A percentile compares a stretch with the other conserved stretches of the same genome.
phyloP scores from a whole-genome alignment of 2,113 vertebrate genomes.

The Hipposideros armiger region DNA sequence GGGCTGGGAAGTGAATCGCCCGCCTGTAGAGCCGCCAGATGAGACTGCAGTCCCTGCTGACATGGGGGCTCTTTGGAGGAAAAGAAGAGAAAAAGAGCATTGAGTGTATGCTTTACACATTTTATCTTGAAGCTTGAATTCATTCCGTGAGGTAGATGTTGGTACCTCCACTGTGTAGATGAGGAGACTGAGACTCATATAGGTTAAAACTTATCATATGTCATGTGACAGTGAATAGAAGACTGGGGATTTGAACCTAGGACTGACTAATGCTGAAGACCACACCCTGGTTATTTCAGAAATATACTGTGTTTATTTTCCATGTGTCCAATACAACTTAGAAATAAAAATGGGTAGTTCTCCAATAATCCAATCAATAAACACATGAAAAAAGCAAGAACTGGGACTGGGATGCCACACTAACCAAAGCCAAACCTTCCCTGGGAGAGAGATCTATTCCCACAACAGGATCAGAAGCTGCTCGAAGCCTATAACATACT shows the following conservation, averaged over 20 bases:
- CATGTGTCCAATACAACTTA: neutral
- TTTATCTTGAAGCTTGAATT: neutral
- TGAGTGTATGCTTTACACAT: neutral
- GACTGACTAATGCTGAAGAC: neutral
- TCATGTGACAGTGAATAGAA: neutral
- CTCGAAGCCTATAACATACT: neutral
- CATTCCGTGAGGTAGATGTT: neutral
- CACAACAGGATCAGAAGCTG: neutral
- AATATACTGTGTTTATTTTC: neutral
- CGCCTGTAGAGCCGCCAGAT: neutral
- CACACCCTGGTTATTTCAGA: neutral
- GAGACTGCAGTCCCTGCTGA: neutral
- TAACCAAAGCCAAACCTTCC: neutral
- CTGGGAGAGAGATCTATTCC: neutral
- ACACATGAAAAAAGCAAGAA: neutral
- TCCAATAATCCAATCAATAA: neutral
- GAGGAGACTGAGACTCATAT: neutral
- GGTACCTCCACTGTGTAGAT: neutral
- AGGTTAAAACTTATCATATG: neutral
- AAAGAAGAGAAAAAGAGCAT: neutral
- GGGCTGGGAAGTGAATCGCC: neutral
- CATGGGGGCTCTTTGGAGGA: neutral
- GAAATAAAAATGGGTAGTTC: neutral
- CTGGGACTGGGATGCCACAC: neutral
- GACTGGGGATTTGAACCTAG: neutral